These are phyloP conservation scores for Tetropium fuscum DNA, from an alignment of 2,888 invertebrate genomes.

Conservation along the genomic window DNA sequence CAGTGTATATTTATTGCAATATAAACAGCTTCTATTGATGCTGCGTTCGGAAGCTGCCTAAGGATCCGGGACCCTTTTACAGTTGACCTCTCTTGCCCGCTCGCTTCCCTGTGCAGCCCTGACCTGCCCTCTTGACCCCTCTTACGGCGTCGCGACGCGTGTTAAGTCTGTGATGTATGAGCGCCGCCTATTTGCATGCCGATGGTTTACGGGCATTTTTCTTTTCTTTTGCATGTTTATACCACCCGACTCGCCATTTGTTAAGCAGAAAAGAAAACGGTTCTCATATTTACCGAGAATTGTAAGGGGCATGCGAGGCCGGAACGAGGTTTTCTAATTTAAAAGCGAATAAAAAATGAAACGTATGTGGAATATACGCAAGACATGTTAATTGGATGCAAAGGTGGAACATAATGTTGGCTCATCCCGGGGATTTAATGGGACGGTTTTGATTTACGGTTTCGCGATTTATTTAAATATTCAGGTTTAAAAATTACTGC, in stretches of 20 bases:
- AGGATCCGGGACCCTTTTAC: slow-evolving; percentile 38
- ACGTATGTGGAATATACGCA: slow-evolving; percentile 5
- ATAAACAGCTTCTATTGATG: slow-evolving; percentile 30
- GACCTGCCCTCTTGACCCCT: slow-evolving; percentile 50
- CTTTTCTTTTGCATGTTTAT: slow-evolving; percentile 31
- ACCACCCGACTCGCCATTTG: neutral
- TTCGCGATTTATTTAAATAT: neutral
- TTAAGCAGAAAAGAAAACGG: slow-evolving; percentile 2
- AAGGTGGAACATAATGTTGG: neutral
- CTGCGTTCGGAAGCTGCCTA: slow-evolving; percentile 28
- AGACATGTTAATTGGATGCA: slow-evolving; percentile 3
- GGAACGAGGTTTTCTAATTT: slow-evolving; percentile 9
- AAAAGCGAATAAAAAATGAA: neutral
- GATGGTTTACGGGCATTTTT: slow-evolving; percentile 44
- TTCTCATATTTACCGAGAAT: neutral
- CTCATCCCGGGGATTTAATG: neutral
- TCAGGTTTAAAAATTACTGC: too few species aligned
- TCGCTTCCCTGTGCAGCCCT: slow-evolving; percentile 41
- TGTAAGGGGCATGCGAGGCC: neutral
- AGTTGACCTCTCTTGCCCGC: slow-evolving; percentile 44
- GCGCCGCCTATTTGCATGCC: slow-evolving; percentile 52
- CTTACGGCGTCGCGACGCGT: slow-evolving; percentile 51
- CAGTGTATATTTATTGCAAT: slow-evolving; percentile 40
- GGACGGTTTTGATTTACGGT: neutral
- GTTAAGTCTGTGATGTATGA: slow-evolving; percentile 53